Evolutionary conservation across 2,113 vertebrate genomes (phyloP), one percentile per base, ranked within the genome.

Genomic region (Casuarius casuarius): DNA sequence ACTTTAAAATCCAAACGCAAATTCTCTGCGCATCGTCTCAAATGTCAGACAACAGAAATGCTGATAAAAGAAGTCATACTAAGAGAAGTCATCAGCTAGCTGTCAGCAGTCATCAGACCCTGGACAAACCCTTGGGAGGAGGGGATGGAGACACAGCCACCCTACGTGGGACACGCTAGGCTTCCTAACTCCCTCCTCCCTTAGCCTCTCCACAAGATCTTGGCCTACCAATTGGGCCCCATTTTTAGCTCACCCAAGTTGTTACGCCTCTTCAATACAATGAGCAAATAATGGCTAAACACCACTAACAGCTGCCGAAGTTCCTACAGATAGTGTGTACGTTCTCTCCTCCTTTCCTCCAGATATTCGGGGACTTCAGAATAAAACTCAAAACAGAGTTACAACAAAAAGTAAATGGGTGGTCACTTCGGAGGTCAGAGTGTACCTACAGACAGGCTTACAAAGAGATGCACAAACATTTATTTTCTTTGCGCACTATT

Each of bases 221-320:
- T 22, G 6, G 31, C 35, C 23, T 11, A 12, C 0, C 0, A 42
- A 59, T 18, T 2, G 1, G 61, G 51, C 35, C 25, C 6, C 2
- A 0, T 0, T 2, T 16, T 58, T 59, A 68, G 38, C 73, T 75
- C 65, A 63, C 21, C 46, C 0, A 2, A 31, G 12, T 1, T 77
- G 80, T 58, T 29, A 1, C 0, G 0, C 13, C 42, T 48, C 87
- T 51, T 0, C 0, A n/a, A n/a, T 1, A 0, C 9, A 93, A 90
- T 2, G 20, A 65, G 92, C 16, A 33, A 71, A 3, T 82, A 63
- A 75, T 3, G 3, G 33, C 49, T 74, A 29, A 49, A 35, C 51
- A 40, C 18, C 78, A 44, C 61, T 48, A 84, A 92, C 23, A 31
- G 78, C 76, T 42, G 14, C 62, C 48, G 67, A 61, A 74, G 33